Percentiles rank a stretch among this genome's conserved stretches.
Evolutionary conservation across 1,140 invertebrate species (phyloP).

Genomic region (Lineus longissimus): DNA sequence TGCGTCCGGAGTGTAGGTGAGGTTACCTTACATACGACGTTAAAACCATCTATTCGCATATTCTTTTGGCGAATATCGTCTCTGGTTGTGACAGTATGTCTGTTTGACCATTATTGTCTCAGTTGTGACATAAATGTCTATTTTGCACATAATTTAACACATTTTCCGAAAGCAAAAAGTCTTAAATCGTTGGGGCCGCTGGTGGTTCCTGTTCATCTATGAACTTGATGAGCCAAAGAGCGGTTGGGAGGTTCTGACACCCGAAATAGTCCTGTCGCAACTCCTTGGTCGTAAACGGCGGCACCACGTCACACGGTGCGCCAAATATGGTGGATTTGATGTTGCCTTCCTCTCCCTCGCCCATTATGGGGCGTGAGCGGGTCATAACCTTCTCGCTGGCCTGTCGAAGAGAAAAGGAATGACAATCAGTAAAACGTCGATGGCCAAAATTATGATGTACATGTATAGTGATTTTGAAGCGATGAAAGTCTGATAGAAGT

Average conservation of each 20-base stretch:
- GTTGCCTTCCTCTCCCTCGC: slow-evolving; percentile 29
- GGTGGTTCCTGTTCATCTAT: background rate
- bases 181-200: too few relatives aligned
- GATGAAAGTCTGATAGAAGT: too few relatives aligned
- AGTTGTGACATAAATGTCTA: too few relatives aligned
- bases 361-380: slow-evolving; percentile 43
- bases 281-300: slow-evolving; percentile 52
- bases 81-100: too few relatives aligned
- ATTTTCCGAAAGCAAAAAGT: too few relatives aligned
- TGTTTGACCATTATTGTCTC: too few relatives aligned
- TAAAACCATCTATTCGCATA: too few relatives aligned
- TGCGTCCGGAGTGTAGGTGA: too few relatives aligned
- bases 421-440: background rate
- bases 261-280: slow-evolving; percentile 53
- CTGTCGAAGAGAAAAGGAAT: slow-evolving; percentile 30
- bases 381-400: slow-evolving; percentile 35
- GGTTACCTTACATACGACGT: too few relatives aligned
- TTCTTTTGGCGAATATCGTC: too few relatives aligned
- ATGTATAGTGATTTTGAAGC: too few relatives aligned
- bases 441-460: background rate
- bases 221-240: slow-evolving; percentile 28
- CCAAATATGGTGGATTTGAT: slow-evolving; percentile 52
- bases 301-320: slow-evolving; percentile 55
- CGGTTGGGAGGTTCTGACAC: slow-evolving; percentile 56
- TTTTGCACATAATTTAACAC: too few relatives aligned